Evolutionary conservation across 2,113 vertebrate species (phyloP).

Genomic region (Epinephelus moara): DNA sequence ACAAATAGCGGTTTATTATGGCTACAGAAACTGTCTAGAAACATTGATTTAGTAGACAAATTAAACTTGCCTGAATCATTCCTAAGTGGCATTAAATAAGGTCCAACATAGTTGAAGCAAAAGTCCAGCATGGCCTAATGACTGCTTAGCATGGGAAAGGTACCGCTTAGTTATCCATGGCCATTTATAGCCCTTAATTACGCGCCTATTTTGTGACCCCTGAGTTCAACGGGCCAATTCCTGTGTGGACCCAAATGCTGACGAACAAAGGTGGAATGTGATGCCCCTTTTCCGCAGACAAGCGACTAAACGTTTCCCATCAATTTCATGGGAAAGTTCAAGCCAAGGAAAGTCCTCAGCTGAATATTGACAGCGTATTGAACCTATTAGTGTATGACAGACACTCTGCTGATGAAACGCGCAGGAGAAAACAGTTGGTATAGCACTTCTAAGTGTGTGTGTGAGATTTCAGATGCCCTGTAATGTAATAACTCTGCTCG

Average conservation of each 20-base stretch:
- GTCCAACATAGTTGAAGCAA: constrained; percentile 1
- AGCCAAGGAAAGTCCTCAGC: constrained; percentile 70
- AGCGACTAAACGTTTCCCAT: constrained; percentile 79
- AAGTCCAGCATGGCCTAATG: constrained; percentile 48
- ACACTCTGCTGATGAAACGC: constrained; percentile 12
- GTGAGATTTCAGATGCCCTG: neutral
- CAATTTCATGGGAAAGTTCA: constrained; percentile 80
- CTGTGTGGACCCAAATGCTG: constrained; percentile 80
- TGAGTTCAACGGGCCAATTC: constrained; percentile 83
- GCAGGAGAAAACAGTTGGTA: neutral
- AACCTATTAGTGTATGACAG: constrained; percentile 73
- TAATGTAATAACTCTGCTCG: neutral
- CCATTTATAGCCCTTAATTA: constrained; percentile 87
- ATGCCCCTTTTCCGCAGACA: constrained; percentile 73
- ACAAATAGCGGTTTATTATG: neutral
- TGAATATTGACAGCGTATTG: constrained; percentile 80
- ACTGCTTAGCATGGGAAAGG: constrained; percentile 79
- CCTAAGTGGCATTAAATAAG: neutral
- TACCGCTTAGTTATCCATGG: constrained; percentile 72
- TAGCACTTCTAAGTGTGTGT: neutral
- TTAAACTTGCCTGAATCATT: neutral
- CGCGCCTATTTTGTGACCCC: constrained; percentile 85
- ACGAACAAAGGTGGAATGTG: constrained; percentile 84
- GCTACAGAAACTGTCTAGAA: neutral
- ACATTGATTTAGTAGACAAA: neutral